Conservation (phyloP, 2,113 vertebrate genomes). For the Antechinus stuartii region DNA sequence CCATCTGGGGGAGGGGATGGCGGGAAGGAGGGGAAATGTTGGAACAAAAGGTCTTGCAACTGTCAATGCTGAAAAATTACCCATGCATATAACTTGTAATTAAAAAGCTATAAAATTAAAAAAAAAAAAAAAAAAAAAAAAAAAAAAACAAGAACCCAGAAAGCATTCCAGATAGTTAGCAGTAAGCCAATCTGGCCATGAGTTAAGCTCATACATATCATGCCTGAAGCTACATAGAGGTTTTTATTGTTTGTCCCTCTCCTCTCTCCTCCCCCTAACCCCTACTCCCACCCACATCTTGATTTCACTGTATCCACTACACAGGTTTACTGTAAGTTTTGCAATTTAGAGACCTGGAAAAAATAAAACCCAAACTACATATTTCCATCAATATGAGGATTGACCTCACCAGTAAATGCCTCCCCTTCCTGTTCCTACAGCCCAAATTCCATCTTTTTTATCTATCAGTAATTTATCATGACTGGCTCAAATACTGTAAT, state of each 20-base stretch:
- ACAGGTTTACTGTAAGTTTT: neutral
- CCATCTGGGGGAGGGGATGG: no score
- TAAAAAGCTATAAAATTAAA: no score
- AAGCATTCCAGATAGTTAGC: neutral
- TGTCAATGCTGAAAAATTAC: no score
- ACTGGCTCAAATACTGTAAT: slow-evolving; percentile 21
- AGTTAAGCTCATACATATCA: neutral
- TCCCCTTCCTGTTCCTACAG: neutral
- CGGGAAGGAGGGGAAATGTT: no score
- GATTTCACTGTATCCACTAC: neutral
- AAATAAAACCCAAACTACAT: neutral
- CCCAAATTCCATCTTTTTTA: neutral
- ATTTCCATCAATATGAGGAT: neutral
- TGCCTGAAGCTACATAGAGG: neutral
- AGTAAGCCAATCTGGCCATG: neutral
- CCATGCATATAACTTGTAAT: no score
- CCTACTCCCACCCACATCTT: neutral
- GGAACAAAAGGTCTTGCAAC: no score
- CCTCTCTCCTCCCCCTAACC: no score
- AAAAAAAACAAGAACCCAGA: neutral
- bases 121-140: no score
- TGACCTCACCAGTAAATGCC: neutral
- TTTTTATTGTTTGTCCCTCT: neutral
- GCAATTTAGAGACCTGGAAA: neutral
- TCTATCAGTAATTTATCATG: slow-evolving; percentile 8